Percentiles rank a stretch among this genome's conserved stretches.
Evolutionary conservation across 2,888 invertebrate genomes (phyloP).

Genomic region (Gibbula magus): DNA sequence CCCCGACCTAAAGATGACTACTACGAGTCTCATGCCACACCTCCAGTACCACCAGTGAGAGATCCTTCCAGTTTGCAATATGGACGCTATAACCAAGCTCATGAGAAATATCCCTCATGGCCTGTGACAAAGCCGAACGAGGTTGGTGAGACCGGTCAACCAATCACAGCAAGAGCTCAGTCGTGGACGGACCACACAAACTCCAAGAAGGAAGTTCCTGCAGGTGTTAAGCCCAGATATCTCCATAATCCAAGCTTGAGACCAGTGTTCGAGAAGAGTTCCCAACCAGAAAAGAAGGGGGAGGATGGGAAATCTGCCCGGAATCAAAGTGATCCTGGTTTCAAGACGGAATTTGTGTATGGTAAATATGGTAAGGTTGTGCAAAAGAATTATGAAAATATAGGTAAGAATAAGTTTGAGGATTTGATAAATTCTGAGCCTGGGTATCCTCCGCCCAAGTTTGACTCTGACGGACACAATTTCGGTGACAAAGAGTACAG

Average conservation of each 20-base stretch:
- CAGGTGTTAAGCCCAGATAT: constrained; percentile 74
- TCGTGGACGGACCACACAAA: constrained; percentile 84
- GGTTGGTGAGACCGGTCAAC: constrained; percentile 42
- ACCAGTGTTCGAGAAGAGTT: constrained; percentile 79
- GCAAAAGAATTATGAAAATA: constrained; percentile 42
- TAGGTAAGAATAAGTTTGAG: constrained; percentile 48
- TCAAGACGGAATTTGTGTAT: constrained; percentile 56
- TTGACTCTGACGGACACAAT: constrained; percentile 80
- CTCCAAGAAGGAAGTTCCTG: constrained; percentile 83
- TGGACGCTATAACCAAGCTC: constrained; percentile 81
- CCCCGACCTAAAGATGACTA: constrained; percentile 42
- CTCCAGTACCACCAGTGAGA: constrained; percentile 79
- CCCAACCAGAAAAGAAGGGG: constrained; percentile 50
- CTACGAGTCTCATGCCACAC: constrained; percentile 43
- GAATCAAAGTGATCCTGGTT: constrained; percentile 65
- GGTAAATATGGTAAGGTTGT: constrained; percentile 41
- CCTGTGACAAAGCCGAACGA: constrained; percentile 80
- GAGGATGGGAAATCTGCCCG: constrained; percentile 55
- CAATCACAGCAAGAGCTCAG: constrained; percentile 81
- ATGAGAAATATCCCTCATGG: constrained; percentile 86
- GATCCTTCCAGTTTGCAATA: constrained; percentile 83
- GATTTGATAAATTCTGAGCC: constrained; percentile 63
- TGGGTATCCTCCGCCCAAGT: constrained; percentile 73
- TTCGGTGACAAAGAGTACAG: constrained; percentile 81
- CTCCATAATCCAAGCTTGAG: constrained; percentile 42